These are phyloP conservation scores for Epizoanthus rinbou DNA, from an alignment of 92 coral and sea anemone genomes.

Conservation along the genomic window DNA sequence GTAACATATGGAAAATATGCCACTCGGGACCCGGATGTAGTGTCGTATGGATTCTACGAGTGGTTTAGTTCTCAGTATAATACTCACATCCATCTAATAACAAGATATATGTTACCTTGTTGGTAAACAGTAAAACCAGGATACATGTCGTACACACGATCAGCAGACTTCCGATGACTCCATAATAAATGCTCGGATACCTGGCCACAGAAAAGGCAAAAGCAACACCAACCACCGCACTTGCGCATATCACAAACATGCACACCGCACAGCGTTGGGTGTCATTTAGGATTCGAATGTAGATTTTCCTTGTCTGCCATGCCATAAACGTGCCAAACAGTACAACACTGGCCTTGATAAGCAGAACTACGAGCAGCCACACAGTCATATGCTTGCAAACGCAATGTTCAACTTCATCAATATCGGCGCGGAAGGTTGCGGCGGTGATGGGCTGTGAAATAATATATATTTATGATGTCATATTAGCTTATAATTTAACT, in stretches of 20 bases:
- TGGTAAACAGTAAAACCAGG: slow-evolving; percentile 71
- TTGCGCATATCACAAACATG: slow-evolving; percentile 69
- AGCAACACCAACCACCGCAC: slow-evolving; percentile 62
- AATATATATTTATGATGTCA: background rate
- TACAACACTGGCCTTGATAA: slow-evolving; percentile 65
- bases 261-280: slow-evolving; percentile 87
- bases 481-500: no score
- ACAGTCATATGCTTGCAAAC: slow-evolving; percentile 60
- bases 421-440: slow-evolving; percentile 74
- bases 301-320: slow-evolving; percentile 91
- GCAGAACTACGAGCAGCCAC: slow-evolving; percentile 77
- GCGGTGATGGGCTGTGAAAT: slow-evolving; percentile 81
- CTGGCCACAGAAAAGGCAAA: slow-evolving; percentile 66
- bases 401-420: slow-evolving; percentile 85
- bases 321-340: slow-evolving; percentile 84
- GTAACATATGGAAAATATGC: no score
- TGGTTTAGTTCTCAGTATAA: no score
- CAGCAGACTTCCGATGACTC: slow-evolving; percentile 63
- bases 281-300: slow-evolving; percentile 83
- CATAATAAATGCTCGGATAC: slow-evolving; percentile 77
- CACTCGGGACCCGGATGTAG: no score
- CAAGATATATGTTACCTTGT: slow-evolving; percentile 68
- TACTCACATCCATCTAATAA: no score
- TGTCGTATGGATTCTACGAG: no score
- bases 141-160: slow-evolving; percentile 77